phyloP scores from a whole-genome alignment of 2,113 vertebrate species.

The Pseudorhombus dupliciocellatus region DNA sequence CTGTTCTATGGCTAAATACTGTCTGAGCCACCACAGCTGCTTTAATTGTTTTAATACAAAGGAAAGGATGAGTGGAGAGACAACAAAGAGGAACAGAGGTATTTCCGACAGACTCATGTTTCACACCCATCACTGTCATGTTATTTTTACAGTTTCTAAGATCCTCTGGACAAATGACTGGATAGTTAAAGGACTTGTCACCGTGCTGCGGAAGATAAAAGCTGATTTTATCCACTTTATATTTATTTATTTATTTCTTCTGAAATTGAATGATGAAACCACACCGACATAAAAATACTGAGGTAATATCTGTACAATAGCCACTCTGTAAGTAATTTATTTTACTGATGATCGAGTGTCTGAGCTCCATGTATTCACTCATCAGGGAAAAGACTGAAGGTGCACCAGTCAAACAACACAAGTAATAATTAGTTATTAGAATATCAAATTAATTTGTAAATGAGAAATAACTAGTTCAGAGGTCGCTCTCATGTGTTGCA shows the following conservation, averaged over 20 bases:
- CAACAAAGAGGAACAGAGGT: slow-evolving; percentile 42
- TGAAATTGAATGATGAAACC: slow-evolving; percentile 37
- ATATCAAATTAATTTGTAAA: too few species aligned
- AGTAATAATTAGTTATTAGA: slow-evolving; percentile 5
- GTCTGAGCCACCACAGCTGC: neutral
- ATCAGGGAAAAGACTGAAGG: slow-evolving; percentile 20
- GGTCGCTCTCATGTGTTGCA: too few species aligned
- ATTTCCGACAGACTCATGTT: slow-evolving; percentile 50
- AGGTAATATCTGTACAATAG: slow-evolving; percentile 14
- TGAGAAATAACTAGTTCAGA: too few species aligned
- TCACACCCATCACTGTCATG: slow-evolving; percentile 46
- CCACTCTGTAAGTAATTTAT: slow-evolving; percentile 46
- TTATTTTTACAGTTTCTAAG: slow-evolving; percentile 48
- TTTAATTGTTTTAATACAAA: slow-evolving; percentile 8
- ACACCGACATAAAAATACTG: slow-evolving; percentile 13
- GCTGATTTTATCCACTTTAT: slow-evolving; percentile 16
- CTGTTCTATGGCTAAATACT: neutral
- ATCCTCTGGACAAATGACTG: slow-evolving; percentile 53
- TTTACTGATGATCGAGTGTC: slow-evolving; percentile 36
- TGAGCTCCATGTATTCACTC: slow-evolving; percentile 37
- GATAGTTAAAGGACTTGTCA: slow-evolving; percentile 54
- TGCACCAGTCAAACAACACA: slow-evolving; percentile 6
- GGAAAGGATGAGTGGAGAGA: slow-evolving; percentile 10
- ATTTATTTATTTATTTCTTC: neutral
- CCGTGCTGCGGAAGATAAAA: slow-evolving; percentile 45